Evolutionary conservation across 2,888 invertebrate genomes (phyloP), one percentile per base, ranked within the genome.

Genomic region (Catocala nupta): DNA sequence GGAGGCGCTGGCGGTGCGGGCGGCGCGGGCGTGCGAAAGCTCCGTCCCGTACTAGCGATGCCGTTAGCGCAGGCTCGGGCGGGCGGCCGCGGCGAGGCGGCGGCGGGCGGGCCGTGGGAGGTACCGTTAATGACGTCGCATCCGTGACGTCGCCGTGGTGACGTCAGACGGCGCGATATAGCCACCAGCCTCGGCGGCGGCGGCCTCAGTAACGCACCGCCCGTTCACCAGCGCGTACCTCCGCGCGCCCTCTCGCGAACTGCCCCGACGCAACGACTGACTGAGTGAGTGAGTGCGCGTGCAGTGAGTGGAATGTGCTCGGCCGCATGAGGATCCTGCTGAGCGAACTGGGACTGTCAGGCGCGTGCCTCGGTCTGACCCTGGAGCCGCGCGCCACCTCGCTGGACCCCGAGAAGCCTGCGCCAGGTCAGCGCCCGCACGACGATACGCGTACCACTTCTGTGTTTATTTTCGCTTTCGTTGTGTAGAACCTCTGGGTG

Each of bases 251-350:
- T 86, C 85, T 87, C 88, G 90, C 85, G 86, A 86, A 77, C 79
- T 81, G 81, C 82, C 81, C 81, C 80, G 81, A 82, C 81, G 78
- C 82, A 85, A 82, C 83, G 86, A 85, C 88, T 81, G 84, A 86
- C 87, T 81, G 86, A 90, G 92, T 92, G 91, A 90, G 90, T 92
- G 92, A 88, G 92, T 91, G 92, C 92, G 93, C 92, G 92, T 92
- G 83, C 87, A 93, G 93, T 93, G 93, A 92, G 91, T 93, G 93
- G 91, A 91, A 92, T 93, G 94, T 93, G 92, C 91, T 87, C 79
- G 85, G 88, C 93, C 94, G 94, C 90, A 94, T 94, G 94, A 94
- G 94, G 94, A 94, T 94, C 94, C 93, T 94, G 90, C 90, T 94
- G 74, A 94, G 94, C 87, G 94, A 94, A 85, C 89, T 94, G 88